Evolutionary conservation across 2,797 vertebrate species (phyloP).

Genomic region (Etheostoma perlongum): DNA sequence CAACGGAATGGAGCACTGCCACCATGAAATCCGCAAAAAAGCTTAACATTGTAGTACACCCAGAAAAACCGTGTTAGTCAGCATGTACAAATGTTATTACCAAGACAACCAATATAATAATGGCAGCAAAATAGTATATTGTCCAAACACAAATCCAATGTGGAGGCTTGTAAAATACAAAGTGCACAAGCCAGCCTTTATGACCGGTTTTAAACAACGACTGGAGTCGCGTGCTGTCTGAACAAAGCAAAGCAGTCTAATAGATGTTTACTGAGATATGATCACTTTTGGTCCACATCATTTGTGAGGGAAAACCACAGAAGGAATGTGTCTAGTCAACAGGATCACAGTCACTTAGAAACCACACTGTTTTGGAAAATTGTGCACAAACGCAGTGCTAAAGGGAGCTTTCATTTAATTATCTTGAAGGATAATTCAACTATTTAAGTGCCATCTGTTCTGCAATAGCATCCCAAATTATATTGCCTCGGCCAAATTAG

Average conservation of each 20-base stretch:
- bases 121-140: conserved; percentile 18
- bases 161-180: conserved; percentile 10
- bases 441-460: background rate
- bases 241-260: conserved; percentile 9
- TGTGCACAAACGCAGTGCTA: background rate
- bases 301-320: conserved; percentile 7
- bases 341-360: conserved; percentile 7
- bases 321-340: conserved; percentile 18
- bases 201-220: background rate
- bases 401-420: background rate
- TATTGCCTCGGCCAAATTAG: background rate
- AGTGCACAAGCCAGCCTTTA: conserved; percentile 4
- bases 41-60: background rate
- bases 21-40: conserved; percentile 1
- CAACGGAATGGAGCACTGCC: background rate
- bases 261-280: conserved; percentile 18
- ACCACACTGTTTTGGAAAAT: conserved; percentile 7
- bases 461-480: background rate
- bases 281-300: conserved; percentile 18
- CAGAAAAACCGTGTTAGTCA: background rate
- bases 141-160: conserved; percentile 23
- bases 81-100: background rate
- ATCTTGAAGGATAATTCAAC: conserved; percentile 2
- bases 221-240: background rate
- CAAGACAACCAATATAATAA: conserved; percentile 4